Percentiles rank a stretch among this genome's conserved stretches.
These are phyloP conservation scores for Platycheirus albimanus DNA, from an alignment of 2,888 invertebrate genomes.

Conservation along the genomic window DNA sequence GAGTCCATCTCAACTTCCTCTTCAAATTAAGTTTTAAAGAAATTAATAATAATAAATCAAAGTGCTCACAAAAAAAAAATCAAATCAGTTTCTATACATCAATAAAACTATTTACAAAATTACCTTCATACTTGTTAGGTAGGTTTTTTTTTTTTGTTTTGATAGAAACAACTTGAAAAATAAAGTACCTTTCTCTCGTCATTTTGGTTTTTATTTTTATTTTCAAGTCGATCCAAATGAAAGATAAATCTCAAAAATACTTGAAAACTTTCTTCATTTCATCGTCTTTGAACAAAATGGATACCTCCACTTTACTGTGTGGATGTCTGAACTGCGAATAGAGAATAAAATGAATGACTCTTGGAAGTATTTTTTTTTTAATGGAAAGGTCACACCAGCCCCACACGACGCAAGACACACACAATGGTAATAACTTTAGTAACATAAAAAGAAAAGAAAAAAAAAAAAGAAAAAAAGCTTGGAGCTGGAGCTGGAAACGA, in stretches of 20 bases:
- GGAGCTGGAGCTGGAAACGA: slow-evolving; percentile 1
- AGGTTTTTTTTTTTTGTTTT: background rate
- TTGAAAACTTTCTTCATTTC: slow-evolving; percentile 42
- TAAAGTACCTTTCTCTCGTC: background rate
- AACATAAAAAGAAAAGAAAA: background rate
- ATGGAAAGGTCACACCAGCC: slow-evolving; percentile 1
- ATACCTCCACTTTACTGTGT: slow-evolving; percentile 7
- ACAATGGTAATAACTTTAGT: slow-evolving; percentile 20
- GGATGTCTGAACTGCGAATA: background rate
- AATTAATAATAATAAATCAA: too few relatives aligned
- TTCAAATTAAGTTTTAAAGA: too few relatives aligned
- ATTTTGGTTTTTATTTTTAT: background rate
- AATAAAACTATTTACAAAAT: slow-evolving; percentile 36
- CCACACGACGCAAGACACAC: slow-evolving; percentile 4
- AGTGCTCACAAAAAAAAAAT: slow-evolving; percentile 1
- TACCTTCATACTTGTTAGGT: slow-evolving; percentile 25
- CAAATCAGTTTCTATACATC: slow-evolving; percentile 2
- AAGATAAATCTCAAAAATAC: slow-evolving; percentile 46
- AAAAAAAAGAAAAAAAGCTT: slow-evolving; percentile 9
- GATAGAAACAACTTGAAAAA: slow-evolving; percentile 5
- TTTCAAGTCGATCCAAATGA: slow-evolving; percentile 23
- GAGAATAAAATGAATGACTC: slow-evolving; percentile 26
- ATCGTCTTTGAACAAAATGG: slow-evolving; percentile 32
- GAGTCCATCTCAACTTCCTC: too few relatives aligned
- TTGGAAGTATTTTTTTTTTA: slow-evolving; percentile 11